phyloP scores from a whole-genome alignment of 1,140 invertebrate species.

The Neodiprion virginianus region DNA sequence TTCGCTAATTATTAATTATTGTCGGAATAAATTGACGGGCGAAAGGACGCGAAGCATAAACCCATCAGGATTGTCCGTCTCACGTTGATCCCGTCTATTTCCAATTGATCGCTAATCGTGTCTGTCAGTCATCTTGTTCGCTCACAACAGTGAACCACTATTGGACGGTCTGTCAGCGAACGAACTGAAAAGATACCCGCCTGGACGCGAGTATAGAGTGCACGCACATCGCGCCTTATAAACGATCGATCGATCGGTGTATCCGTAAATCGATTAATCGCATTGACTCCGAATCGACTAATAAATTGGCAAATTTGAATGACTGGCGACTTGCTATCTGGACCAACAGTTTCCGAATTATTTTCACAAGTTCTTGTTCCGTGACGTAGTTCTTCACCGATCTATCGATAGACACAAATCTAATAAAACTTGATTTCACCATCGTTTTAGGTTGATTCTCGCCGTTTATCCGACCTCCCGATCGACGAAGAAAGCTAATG shows the following conservation, averaged over 20 bases:
- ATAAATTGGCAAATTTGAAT: background rate
- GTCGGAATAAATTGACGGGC: background rate
- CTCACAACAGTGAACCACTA: constrained; percentile 39
- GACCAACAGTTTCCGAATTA: background rate
- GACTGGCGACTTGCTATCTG: background rate
- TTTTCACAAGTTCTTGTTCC: background rate
- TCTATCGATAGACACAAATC: constrained; percentile 37
- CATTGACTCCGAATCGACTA: background rate
- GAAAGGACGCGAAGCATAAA: constrained; percentile 1
- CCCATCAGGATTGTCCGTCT: background rate
- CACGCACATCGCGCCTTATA: background rate
- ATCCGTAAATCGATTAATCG: background rate
- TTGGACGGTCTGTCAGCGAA: constrained; percentile 36
- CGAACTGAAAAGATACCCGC: background rate
- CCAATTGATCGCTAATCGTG: constrained; percentile 44
- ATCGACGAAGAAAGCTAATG: too few species aligned
- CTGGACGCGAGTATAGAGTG: background rate
- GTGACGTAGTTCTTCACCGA: background rate
- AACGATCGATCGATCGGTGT: background rate
- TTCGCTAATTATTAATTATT: constrained; percentile 1
- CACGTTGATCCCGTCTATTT: background rate
- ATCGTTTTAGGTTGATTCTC: too few species aligned
- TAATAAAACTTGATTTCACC: constrained; percentile 43
- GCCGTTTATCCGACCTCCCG: too few species aligned
- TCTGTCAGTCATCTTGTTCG: constrained; percentile 48